A percentile compares a stretch with the other conserved stretches of the same genome.
These are phyloP conservation scores for Thryonomys swinderianus DNA, from an alignment of 2,113 vertebrate genomes.

Conservation along the genomic window DNA sequence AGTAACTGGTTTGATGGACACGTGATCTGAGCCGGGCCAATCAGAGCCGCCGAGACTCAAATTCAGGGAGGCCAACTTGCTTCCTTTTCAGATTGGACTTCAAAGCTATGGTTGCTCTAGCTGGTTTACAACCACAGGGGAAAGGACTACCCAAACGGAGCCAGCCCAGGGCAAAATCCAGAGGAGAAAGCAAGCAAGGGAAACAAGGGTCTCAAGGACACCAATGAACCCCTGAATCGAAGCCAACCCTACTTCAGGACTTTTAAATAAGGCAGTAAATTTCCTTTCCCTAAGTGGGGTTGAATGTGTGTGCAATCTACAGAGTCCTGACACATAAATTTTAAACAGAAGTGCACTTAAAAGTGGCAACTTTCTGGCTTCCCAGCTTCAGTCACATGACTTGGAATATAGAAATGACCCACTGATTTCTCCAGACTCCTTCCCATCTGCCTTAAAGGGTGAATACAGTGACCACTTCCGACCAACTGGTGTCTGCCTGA, in stretches of 20 bases:
- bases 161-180: neutral
- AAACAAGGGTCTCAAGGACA: neutral
- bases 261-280: neutral
- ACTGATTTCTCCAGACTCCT: constrained; percentile 13
- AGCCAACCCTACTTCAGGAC: neutral
- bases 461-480: neutral
- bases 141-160: neutral
- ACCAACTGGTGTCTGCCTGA: neutral
- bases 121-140: neutral
- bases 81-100: neutral
- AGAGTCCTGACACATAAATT: neutral
- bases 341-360: neutral
- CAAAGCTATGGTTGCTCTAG: neutral
- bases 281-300: neutral
- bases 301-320: neutral
- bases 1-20: neutral
- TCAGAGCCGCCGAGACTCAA: neutral
- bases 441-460: neutral
- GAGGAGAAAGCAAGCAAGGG: neutral
- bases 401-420: neutral
- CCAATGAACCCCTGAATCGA: neutral
- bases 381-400: neutral
- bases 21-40: neutral
- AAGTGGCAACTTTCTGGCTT: neutral
- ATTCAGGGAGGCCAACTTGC: neutral